A percentile compares a stretch with the other conserved stretches of the same genome.
These are phyloP conservation scores for Colossoma macropomum DNA, from an alignment of 2,113 vertebrate species.

Conservation along the genomic window DNA sequence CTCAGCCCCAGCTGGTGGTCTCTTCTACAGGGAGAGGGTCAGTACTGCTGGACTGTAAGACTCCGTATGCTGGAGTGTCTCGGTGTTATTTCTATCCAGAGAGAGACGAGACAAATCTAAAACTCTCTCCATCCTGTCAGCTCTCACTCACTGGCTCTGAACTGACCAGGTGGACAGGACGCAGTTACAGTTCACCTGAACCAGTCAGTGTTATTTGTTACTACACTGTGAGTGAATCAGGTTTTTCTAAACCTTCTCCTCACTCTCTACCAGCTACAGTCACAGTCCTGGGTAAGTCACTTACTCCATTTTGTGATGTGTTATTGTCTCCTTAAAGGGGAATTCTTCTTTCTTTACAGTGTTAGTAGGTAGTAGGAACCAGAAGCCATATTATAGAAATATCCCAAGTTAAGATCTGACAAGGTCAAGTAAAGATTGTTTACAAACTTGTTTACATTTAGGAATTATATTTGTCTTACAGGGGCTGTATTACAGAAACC, in stretches of 20 bases:
- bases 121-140: slow-evolving; percentile 9
- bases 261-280: neutral
- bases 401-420: too few relatives aligned
- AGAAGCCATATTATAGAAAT: too few relatives aligned
- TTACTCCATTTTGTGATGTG: neutral
- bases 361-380: too few relatives aligned
- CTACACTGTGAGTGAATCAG: neutral
- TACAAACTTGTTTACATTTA: too few relatives aligned
- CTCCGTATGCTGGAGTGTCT: neutral
- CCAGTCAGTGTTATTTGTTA: slow-evolving; percentile 20
- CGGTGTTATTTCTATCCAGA: slow-evolving; percentile 37
- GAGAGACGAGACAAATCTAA: neutral
- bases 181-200: neutral
- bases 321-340: too few relatives aligned
- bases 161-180: slow-evolving; percentile 31
- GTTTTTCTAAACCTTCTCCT: neutral
- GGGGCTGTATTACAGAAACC: too few relatives aligned
- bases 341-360: too few relatives aligned
- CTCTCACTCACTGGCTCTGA: slow-evolving; percentile 40
- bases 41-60: slow-evolving; percentile 37
- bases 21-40: slow-evolving; percentile 18
- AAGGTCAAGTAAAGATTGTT: too few relatives aligned
- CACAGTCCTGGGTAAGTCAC: neutral
- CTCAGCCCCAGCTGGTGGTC: neutral
- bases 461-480: too few relatives aligned